Conservation (phyloP, 2,888 invertebrate genomes). For the Pelosia muscerda region DNA sequence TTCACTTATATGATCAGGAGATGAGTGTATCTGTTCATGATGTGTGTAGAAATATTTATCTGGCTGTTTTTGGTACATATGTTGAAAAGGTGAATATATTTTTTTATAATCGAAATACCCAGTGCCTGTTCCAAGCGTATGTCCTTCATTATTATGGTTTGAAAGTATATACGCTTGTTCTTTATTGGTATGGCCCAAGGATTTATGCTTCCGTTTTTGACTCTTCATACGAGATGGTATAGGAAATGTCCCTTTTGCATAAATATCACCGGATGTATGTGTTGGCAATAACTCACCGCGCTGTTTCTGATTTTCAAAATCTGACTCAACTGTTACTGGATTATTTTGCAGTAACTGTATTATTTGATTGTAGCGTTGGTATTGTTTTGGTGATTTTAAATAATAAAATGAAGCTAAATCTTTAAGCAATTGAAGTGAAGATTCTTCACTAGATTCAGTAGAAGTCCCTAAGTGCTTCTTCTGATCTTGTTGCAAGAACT, state of each 20-base stretch:
- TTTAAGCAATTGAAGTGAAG: conserved; percentile 1
- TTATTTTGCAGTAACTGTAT: not conserved
- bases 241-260: not conserved
- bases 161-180: not conserved
- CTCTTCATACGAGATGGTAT: not conserved
- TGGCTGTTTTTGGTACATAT: not conserved
- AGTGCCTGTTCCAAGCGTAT: not conserved
- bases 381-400: not conserved
- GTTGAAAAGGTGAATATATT: not conserved
- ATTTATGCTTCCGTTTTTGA: not conserved
- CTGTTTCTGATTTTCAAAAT: not conserved
- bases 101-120: not conserved
- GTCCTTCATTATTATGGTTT: not conserved
- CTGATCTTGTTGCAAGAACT: not conserved
- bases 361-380: not conserved
- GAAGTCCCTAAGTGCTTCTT: not conserved
- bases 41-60: not conserved
- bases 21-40: not conserved
- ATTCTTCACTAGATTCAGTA: not conserved
- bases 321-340: not conserved
- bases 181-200: not conserved
- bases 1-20: not conserved
- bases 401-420: not conserved
- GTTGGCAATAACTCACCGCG: not conserved
- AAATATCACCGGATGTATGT: not conserved